Evolutionary conservation across 1,140 invertebrate genomes (phyloP), one percentile per base, ranked within the genome.

Genomic region (Lanistes nyassanus): DNA sequence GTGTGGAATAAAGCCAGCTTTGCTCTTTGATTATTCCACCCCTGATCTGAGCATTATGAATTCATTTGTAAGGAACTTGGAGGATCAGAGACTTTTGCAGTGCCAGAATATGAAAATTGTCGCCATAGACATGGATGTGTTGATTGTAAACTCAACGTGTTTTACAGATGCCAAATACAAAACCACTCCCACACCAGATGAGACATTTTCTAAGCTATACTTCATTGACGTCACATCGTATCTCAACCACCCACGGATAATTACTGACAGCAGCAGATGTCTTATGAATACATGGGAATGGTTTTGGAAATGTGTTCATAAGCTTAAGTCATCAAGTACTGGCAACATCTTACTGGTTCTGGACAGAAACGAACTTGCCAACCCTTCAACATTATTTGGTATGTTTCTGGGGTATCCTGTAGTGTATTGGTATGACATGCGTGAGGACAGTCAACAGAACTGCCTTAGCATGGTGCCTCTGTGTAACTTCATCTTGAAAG

Each of bases 401-500:
- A 16, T 72, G 31, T 72, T 72, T 26, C 70, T 72, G 7, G 70
- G 56, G 34, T 72, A 72, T 29, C 70, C 70, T 26, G 70, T 62
- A 56, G 70, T 72, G n/a, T 72, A 72, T 42, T 72, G 31, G 21
- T 72, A 72, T 34, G 70, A 72, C 37, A 62, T 72, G 70, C 13
- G 13, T 11, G 6, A 60, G 2, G 36, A 37, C 9, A n/a, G 55
- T n/a, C 16, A n/a, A 9, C 34, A 62, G 0, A 72, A 58, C 36
- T 62, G 70, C 26, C 56, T 72, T 3, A n/a, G 19, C 23, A 42
- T 60, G 55, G 70, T 72, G 6, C 70, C 70, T 6, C 36, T 72
- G 55, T 26, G 39, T 21, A 72, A 72, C 56, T 72, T 72, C 42
- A 34, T 42, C 13, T 19, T 72, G 55, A 60, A 60, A 42, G 70